phyloP scores from a whole-genome alignment of 2,888 invertebrate genomes.

The Zootermopsis nevadensis region DNA sequence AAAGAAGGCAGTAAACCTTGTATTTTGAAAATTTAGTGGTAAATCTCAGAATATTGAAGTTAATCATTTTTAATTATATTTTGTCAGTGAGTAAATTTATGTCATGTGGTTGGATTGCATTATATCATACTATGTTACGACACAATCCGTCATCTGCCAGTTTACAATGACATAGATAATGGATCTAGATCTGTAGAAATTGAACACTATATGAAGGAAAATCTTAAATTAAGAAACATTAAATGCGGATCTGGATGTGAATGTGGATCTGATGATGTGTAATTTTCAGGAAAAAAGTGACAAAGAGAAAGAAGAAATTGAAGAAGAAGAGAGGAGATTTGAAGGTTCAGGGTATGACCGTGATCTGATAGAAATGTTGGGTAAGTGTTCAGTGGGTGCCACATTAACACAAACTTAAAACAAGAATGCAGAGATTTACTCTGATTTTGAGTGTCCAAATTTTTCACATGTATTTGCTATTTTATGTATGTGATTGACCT shows the following conservation, averaged over 20 bases:
- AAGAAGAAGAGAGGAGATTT: slow-evolving; percentile 78
- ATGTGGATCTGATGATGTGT: not conserved
- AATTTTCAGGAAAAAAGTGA: slow-evolving; percentile 58
- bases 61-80: too few relatives aligned
- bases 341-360: slow-evolving; percentile 86
- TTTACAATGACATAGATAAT: too few relatives aligned
- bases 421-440: not conserved
- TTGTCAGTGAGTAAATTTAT: too few relatives aligned
- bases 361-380: slow-evolving; percentile 92
- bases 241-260: too few relatives aligned
- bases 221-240: too few relatives aligned
- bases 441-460: not conserved
- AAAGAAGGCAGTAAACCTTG: too few relatives aligned
- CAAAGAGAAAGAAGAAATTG: slow-evolving; percentile 57
- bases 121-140: too few relatives aligned
- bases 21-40: too few relatives aligned
- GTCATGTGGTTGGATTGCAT: too few relatives aligned
- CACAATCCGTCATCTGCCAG: too few relatives aligned
- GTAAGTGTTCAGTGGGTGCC: slow-evolving; percentile 61
- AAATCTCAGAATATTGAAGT: too few relatives aligned
- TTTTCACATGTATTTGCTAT: not conserved
- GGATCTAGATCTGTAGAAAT: not conserved
- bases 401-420: not conserved
- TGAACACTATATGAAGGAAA: not conserved
- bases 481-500: too few relatives aligned